Percentiles rank a stretch among this genome's conserved stretches.
These are phyloP conservation scores for Eupeodes latifasciatus DNA, from an alignment of 2,888 invertebrate species.

Conservation along the genomic window DNA sequence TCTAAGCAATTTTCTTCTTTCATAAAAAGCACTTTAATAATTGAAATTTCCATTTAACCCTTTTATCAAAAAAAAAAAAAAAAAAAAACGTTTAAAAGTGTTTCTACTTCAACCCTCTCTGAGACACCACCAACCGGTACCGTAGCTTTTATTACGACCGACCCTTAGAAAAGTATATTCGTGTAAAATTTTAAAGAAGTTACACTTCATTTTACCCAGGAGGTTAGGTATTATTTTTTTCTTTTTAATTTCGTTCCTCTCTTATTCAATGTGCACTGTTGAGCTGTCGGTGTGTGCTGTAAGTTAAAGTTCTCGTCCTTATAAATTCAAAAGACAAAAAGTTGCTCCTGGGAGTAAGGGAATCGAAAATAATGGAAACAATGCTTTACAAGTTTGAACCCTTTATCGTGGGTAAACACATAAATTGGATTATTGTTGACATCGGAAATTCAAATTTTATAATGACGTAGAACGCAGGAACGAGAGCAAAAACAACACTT, in stretches of 20 bases:
- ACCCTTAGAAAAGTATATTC: not conserved
- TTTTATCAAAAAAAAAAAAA: slow-evolving; percentile 29
- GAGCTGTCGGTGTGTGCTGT: not conserved
- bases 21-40: slow-evolving; percentile 46
- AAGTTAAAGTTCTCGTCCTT: not conserved
- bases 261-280: slow-evolving; percentile 10
- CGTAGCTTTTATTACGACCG: not conserved
- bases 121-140: not conserved
- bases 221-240: not conserved
- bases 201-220: slow-evolving; percentile 17
- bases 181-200: slow-evolving; percentile 19
- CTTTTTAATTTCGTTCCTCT: not conserved
- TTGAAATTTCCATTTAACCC: slow-evolving; percentile 53
- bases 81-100: slow-evolving; percentile 18
- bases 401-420: slow-evolving; percentile 41
- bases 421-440: slow-evolving; percentile 61
- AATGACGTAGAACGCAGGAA: slow-evolving; percentile 40
- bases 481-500: not conserved
- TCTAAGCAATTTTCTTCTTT: slow-evolving; percentile 29
- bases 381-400: slow-evolving; percentile 45
- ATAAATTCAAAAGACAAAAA: slow-evolving; percentile 10
- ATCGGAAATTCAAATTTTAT: slow-evolving; percentile 63
- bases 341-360: slow-evolving; percentile 7
- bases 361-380: slow-evolving; percentile 29
- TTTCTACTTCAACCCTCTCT: not conserved